A percentile compares a stretch with the other conserved stretches of the same genome.
Evolutionary conservation across 2,113 vertebrate species (phyloP).

Genomic region (Pavo muticus): DNA sequence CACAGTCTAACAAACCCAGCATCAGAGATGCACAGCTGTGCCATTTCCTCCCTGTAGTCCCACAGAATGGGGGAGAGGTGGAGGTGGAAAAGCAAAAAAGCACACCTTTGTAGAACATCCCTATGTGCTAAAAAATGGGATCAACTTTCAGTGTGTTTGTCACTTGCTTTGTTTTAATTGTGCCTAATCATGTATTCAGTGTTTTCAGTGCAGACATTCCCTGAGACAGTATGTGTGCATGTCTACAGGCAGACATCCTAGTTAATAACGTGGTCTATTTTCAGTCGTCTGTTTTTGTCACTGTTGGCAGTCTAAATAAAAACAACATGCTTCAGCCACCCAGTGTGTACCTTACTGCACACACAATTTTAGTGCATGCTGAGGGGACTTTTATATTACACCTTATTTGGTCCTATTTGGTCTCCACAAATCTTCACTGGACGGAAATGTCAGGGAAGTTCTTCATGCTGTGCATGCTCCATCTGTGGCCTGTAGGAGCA

Average conservation of each 20-base stretch:
- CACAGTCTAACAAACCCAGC: not conserved
- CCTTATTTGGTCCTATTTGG: not conserved
- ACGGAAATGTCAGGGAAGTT: not conserved
- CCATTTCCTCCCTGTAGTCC: not conserved
- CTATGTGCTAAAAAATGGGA: rapidly evolving
- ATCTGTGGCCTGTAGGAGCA: not conserved
- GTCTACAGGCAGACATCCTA: not conserved
- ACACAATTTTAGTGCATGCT: not conserved
- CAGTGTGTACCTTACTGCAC: not conserved
- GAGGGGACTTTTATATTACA: not conserved
- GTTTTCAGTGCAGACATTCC: not conserved
- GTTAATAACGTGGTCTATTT: not conserved
- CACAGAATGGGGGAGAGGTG: rapidly evolving
- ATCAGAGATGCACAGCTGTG: not conserved
- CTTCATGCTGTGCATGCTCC: not conserved
- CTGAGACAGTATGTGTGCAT: not conserved
- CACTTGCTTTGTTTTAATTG: rapidly evolving
- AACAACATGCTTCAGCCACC: not conserved
- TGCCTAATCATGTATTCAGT: not conserved
- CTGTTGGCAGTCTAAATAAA: not conserved
- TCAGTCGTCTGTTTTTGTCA: not conserved
- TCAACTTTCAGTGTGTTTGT: rapidly evolving
- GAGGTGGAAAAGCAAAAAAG: not conserved
- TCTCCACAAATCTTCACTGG: not conserved
- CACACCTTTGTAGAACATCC: not conserved